A percentile compares a stretch with the other conserved stretches of the same genome.
phyloP scores from a whole-genome alignment of 2,888 invertebrate species.

The Gonocerus acuteangulatus region DNA sequence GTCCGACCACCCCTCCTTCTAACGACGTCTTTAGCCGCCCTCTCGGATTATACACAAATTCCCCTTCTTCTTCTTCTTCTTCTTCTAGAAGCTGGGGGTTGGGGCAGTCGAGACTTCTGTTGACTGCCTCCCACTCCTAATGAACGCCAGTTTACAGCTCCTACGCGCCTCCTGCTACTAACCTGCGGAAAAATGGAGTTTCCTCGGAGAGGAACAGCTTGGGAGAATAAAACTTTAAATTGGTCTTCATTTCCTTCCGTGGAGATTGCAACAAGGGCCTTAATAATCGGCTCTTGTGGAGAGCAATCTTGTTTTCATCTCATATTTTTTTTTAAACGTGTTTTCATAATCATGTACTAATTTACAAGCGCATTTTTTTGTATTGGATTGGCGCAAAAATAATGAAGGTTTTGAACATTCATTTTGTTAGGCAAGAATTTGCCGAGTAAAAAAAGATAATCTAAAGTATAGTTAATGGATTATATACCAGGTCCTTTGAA shows the following conservation, averaged over 20 bases:
- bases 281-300: too few relatives aligned
- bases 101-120: background rate
- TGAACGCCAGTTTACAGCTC: constrained; percentile 21
- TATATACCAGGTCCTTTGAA: too few relatives aligned
- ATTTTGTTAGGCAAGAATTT: too few relatives aligned
- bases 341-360: too few relatives aligned
- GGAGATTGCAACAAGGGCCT: background rate
- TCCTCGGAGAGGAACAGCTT: background rate
- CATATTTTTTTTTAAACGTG: too few relatives aligned
- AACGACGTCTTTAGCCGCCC: constrained; percentile 15
- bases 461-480: too few relatives aligned
- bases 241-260: background rate
- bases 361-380: too few relatives aligned
- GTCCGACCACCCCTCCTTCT: background rate
- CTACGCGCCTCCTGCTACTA: background rate
- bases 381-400: too few relatives aligned
- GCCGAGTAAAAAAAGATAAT: too few relatives aligned
- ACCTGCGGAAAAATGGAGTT: too few relatives aligned
- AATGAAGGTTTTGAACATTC: too few relatives aligned
- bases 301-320: too few relatives aligned
- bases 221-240: constrained; percentile 7
- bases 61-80: constrained; percentile 1
- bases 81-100: background rate
- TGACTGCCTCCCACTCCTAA: background rate
- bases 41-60: constrained; percentile 9